Percentiles rank a stretch among this genome's conserved stretches.
Conservation (phyloP, 2,888 invertebrate genomes). For the Pocota personata region DNA sequence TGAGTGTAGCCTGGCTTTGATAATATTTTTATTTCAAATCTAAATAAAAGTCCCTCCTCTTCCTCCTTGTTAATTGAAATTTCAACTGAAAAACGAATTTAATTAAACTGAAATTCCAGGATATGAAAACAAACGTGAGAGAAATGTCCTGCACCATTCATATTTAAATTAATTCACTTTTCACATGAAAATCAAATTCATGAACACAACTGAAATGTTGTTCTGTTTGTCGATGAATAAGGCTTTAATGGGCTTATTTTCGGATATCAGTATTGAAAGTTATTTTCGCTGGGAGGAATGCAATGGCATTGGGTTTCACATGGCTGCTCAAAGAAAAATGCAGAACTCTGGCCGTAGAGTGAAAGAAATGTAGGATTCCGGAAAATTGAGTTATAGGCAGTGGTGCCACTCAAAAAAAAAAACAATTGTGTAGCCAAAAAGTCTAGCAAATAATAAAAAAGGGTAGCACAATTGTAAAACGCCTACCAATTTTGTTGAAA, state of each 20-base stretch:
- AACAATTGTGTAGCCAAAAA: too few relatives aligned
- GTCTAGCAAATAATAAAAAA: too few relatives aligned
- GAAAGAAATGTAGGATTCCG: too few relatives aligned
- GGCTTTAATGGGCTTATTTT: background rate
- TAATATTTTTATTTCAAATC: background rate
- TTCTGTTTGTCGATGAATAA: background rate
- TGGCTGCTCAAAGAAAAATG: background rate
- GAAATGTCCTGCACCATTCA: background rate
- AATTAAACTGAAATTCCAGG: background rate
- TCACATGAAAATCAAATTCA: background rate
- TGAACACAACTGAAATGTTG: background rate
- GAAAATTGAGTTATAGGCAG: too few relatives aligned
- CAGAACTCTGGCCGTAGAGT: too few relatives aligned
- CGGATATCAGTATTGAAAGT: background rate
- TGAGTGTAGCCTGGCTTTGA: background rate
- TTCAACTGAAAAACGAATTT: background rate
- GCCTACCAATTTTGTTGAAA: too few relatives aligned
- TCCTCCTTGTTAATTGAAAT: background rate
- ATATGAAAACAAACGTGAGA: background rate
- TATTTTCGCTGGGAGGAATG: background rate
- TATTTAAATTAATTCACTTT: background rate
- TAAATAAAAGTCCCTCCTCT: background rate
- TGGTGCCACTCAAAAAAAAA: too few relatives aligned
- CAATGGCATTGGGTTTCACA: background rate
- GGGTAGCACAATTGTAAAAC: too few relatives aligned